Base-by-base conservation (phyloP, 2,888 invertebrate species). In the Podotricha telesiphe region DNA sequence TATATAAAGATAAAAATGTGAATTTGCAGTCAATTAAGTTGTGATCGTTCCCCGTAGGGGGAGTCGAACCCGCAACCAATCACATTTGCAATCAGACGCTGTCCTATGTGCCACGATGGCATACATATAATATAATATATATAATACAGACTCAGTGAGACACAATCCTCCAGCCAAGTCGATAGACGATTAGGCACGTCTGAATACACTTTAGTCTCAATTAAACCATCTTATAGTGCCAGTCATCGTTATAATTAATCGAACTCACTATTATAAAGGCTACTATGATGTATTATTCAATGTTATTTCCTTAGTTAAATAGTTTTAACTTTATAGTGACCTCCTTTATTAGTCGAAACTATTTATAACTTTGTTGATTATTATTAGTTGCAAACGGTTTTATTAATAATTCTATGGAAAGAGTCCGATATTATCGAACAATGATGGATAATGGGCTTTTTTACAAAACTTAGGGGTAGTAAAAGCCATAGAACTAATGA, bases 181-280 rank as follows among this genome's bases (percentile, higher is more conserved):
- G 66, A 71, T 68, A 68, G 64, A 59, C 66, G 71, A 73, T 73
- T 73, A 67, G 56, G 68, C 73, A 73, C 73, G 73, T 73, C 65
- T 69, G 66, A 71, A 68, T 50, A 59, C 62, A 61, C 71, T 71
- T 65, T 61, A 64, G 65, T 42, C 68, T 68, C 63, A 68, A 71
- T 68, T 71, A 65, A 50, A 67, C 42, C 68, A 42, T 69, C 73
- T 68, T 37, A 68, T 61, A 68, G 55, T 65, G 62, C 56, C 48
- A 51, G 66, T 68, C 68, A 61, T 56, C 61, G 59, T 69, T 56
- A 64, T 73, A 68, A 73, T 71, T 71, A 71, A 71, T 67, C 40
- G 64, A 45, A 55, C 47, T 65, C 50, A 61, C 22, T 64, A 62
- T 65, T 69, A 40, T 40, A 66, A 68, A 66, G 66, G 53, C 58